Conservation (phyloP, 2,797 vertebrate genomes). For the Mionectes olivaceus region DNA sequence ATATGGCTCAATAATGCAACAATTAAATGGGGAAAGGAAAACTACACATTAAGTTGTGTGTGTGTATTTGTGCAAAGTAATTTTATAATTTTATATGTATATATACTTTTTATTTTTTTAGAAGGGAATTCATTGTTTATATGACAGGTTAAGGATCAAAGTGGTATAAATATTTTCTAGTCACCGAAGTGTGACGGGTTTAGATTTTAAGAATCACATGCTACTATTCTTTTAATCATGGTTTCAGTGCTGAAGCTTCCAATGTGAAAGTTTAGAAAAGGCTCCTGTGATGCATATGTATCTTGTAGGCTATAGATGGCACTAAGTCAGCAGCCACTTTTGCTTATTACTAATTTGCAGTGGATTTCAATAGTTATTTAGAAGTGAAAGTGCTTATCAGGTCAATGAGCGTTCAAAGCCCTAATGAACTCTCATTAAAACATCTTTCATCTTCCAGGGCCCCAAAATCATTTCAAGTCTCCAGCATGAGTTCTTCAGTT, state of each 20-base stretch:
- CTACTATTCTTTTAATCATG: neutral
- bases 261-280: neutral
- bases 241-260: neutral
- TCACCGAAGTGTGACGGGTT: neutral
- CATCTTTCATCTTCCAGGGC: neutral
- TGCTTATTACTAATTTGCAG: neutral
- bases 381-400: slow-evolving; percentile 5
- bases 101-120: neutral
- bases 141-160: neutral
- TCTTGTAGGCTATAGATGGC: neutral
- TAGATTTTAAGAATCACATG: neutral
- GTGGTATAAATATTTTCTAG: neutral
- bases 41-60: neutral
- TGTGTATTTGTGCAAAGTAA: neutral
- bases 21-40: neutral
- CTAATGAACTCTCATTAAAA: slow-evolving; percentile 6
- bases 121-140: neutral
- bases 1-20: neutral
- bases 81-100: neutral
- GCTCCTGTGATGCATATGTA: neutral
- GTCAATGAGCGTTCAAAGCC: neutral
- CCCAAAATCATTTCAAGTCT: neutral
- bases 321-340: slow-evolving; percentile 30
- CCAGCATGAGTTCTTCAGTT: neutral
- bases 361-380: slow-evolving; percentile 8